Evolutionary conservation across 2,797 vertebrate species (phyloP), one percentile per base, ranked within the genome.

Genomic region (Pangasius sanitwongsei): DNA sequence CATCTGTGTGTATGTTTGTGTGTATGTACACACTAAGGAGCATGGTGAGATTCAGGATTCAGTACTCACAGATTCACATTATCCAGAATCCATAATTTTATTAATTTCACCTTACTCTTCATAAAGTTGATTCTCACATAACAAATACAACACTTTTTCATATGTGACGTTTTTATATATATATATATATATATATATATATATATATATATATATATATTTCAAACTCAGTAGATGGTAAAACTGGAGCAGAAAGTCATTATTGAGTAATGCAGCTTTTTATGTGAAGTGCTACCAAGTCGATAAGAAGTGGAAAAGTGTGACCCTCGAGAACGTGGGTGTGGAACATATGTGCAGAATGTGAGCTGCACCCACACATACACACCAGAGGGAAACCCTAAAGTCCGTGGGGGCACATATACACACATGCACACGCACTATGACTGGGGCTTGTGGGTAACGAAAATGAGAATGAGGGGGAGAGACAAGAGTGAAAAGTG

Each of bases 381-480:
- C 87, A 87, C 88, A 87, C 84, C 87, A 70, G 90, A 93, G 91
- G 92, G 92, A 93, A 93, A 93, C 92, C 92, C 91, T 84, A 89
- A 92, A 93, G 92, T 81, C 93, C 90, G 63, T 86, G 93, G 91
- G 92, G 93, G 91, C 41, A 63, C 50, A 16, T 80, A 69, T 83
- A 90, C 53, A 91, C 84, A 91, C 80, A 90, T 53, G 85, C 44
- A 86, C 85, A 87, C 16, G 5, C 63, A 84, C 75, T 78, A 28
- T 90, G 89, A 83, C 91, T 55, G 87, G 93, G 92, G 93, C 89
- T 95, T 95, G 93, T 89, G 86, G 94, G 92, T 93, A 93, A 93
- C 91, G 92, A 95, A 96, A 96, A 94, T 95, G 95, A 96, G 94
- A 95, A 94, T 87, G 93, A 94, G 95, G 95, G 95, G 95, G 95